Percentiles rank a stretch among this genome's conserved stretches.
Evolutionary conservation across 2,113 vertebrate genomes (phyloP).

Genomic region (Burhinus oedicnemus): DNA sequence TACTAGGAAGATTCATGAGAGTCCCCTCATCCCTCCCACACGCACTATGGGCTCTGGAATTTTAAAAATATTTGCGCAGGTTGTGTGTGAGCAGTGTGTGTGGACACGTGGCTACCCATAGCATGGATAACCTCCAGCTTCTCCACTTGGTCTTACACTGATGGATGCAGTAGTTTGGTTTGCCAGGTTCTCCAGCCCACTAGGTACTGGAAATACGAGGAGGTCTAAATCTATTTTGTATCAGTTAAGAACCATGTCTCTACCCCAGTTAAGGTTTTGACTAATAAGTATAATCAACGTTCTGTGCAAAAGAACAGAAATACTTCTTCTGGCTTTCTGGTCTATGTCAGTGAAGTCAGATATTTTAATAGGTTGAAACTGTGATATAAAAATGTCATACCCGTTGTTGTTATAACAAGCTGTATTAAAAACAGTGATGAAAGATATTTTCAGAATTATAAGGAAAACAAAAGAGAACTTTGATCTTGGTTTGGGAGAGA

Average conservation of each 20-base stretch:
- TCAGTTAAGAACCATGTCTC: neutral
- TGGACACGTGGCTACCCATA: neutral
- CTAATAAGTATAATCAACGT: neutral
- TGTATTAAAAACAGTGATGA: neutral
- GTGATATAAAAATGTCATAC: neutral
- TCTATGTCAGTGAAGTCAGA: neutral
- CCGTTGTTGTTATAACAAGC: neutral
- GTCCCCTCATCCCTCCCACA: neutral
- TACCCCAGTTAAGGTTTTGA: neutral
- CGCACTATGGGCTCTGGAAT: slow-evolving; percentile 17
- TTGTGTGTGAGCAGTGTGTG: neutral
- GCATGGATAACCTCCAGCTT: neutral
- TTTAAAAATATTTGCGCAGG: slow-evolving; percentile 30
- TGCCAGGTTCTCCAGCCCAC: neutral
- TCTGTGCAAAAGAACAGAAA: neutral
- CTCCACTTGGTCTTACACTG: neutral
- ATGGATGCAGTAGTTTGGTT: neutral
- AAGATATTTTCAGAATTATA: neutral
- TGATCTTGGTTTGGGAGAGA: neutral
- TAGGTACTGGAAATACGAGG: neutral
- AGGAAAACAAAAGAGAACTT: neutral
- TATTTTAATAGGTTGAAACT: neutral
- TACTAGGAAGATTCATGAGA: slow-evolving; percentile 41
- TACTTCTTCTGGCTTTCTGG: neutral
- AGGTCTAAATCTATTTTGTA: neutral